Evolutionary conservation across 1,140 invertebrate genomes (phyloP).

Genomic region (Drosophila murphyi): DNA sequence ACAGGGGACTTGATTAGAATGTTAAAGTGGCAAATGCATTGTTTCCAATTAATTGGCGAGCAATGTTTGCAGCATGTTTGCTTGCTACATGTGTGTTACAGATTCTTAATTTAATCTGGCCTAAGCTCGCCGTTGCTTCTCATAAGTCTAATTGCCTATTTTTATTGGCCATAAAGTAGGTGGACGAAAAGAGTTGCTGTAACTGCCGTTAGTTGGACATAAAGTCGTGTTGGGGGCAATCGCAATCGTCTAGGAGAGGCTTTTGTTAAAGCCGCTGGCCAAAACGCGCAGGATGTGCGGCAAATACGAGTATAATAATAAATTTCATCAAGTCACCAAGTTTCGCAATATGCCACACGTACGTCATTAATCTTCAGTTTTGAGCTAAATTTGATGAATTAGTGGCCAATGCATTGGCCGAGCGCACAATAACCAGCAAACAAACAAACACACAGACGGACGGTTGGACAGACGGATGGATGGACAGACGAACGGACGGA

Average conservation of each 20-base stretch:
- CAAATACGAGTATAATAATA: conserved; percentile 62
- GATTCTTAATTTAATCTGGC: not conserved
- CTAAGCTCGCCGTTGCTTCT: conserved; percentile 3
- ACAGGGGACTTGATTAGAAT: not conserved
- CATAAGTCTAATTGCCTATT: conserved; percentile 33
- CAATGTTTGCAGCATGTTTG: not conserved
- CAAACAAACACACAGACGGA: conserved; percentile 25
- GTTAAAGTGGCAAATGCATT: not conserved
- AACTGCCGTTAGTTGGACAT: conserved; percentile 17
- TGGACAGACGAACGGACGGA: conserved; percentile 4
- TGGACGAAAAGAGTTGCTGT: conserved; percentile 35
- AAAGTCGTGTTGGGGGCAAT: conserved; percentile 10
- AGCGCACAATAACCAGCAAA: conserved; percentile 58
- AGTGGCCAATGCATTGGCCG: conserved; percentile 71
- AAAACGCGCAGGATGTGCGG: conserved; percentile 5
- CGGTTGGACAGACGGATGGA: not conserved
- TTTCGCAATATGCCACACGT: conserved; percentile 82
- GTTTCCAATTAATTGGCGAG: not conserved
- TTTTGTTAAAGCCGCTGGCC: conserved; percentile 33
- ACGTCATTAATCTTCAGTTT: conserved; percentile 82
- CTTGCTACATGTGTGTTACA: not conserved
- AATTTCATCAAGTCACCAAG: conserved; percentile 82
- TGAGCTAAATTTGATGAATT: conserved; percentile 82
- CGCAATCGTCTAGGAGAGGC: conserved; percentile 2
- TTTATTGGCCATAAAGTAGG: conserved; percentile 48